Evolutionary conservation across 2,113 vertebrate genomes (phyloP), one percentile per base, ranked within the genome.

Genomic region (Lates calcarifer): DNA sequence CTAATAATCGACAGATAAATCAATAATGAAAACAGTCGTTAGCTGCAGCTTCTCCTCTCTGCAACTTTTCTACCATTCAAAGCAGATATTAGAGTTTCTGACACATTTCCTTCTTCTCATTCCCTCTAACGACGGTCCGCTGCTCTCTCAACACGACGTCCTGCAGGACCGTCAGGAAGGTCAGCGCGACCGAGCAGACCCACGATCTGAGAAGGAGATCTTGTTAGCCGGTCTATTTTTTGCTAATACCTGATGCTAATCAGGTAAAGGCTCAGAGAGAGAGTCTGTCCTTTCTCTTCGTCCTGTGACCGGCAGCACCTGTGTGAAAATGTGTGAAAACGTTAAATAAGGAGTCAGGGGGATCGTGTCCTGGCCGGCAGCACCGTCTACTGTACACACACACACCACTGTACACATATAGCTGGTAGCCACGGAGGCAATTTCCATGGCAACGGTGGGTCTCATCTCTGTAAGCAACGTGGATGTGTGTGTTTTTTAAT

Each of bases 371-470:
- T 1, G 63, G 45, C 51, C 51, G 18, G 56, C 55, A 18, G 39
- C 72, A 17, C 43, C 22, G 43, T 33, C 56, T 15, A 31, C 76
- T 76, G 68, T 76, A 70, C 68, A 15, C 73, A 60, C 28, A 13
- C 45, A 24, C 68, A 33, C 69, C 64, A 63, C 63, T 65, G 33
- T 67, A 61, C 76, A 70, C 78, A 68, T 67, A 53, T 0, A 39
- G 58, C 74, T 12, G 0, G 51, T 68, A 65, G 55, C 77, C 57
- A 86, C 22, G 8, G 65, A 82, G 63, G 63, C 70, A 67, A 65
- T 91, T 63, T 22, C 92, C 88, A 91, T 91, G 88, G 84, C 79
- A 91, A 93, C 88, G 66, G 75, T 22, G n/a, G 17, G 10, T 79
- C 72, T 84, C 73, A 73, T 85, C 68, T 58, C 70, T 74, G 71